Evolutionary conservation across 2,888 invertebrate species (phyloP), one percentile per base, ranked within the genome.

Genomic region (Hetaerina titia): DNA sequence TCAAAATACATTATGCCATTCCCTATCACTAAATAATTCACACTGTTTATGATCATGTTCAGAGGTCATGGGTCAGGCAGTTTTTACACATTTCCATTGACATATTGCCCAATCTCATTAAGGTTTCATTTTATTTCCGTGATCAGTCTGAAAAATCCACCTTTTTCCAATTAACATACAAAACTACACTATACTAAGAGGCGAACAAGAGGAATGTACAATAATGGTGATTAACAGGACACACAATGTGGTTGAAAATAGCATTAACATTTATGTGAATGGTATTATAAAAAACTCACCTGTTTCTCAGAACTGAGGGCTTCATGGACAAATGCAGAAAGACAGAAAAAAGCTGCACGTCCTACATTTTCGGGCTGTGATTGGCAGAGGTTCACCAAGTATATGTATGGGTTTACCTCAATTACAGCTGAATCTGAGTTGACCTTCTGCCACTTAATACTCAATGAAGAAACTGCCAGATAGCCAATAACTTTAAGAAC

Each of bases 291-390:
- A 69, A 31, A 11, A 2, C n/a, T 69, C 19, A 92, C 92, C 92
- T 92, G 15, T 11, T 22, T 25, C 15, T 69, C 56, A 22, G 45
- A n/a, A 9, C 69, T 64, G 8, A 92, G 1, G 13, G 60, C 22
- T 56, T 92, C 74, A 69, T 92, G 74, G n/a, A 74, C 22, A 69
- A 92, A 13, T 56, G 92, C 45, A 57, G 92, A n/a, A 56, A 92
- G 92, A 69, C 92, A 69, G n/a, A 92, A 92, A 13, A 92, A 56
- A 22, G 92, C 92, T 69, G 92, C 69, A 45, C 92, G 64, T 2
- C 92, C 92, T 22, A 92, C 92, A 74, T 56, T 92, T 92, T 92
- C 92, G 9, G 92, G 56, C n/a, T 69, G 56, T 69, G n/a, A 22
- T 13, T 92, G 45, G 56, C 92, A 92, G 69, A 74, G 64, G n/a